These are phyloP conservation scores for Leptocoma aspasia DNA, from an alignment of 2,113 vertebrate species.

Conservation along the genomic window DNA sequence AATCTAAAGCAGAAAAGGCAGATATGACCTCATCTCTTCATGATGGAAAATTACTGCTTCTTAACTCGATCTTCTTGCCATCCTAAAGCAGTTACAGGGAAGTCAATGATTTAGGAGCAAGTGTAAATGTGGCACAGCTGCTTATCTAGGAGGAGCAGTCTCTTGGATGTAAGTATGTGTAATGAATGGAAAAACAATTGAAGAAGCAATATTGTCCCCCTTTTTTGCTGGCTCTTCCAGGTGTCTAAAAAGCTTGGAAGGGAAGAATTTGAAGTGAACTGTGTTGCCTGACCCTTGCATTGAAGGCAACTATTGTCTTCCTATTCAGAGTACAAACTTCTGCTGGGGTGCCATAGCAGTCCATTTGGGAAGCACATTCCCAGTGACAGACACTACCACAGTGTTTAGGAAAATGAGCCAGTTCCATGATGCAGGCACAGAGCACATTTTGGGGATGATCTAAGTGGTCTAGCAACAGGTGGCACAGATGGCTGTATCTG, in stretches of 20 bases:
- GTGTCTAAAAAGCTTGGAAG: background rate
- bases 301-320: background rate
- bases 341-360: background rate
- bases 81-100: background rate
- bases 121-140: background rate
- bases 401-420: background rate
- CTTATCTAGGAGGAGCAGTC: background rate
- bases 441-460: background rate
- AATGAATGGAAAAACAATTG: background rate
- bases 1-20: background rate
- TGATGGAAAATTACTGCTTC: constrained; percentile 5
- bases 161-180: background rate
- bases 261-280: background rate
- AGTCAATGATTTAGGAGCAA: background rate
- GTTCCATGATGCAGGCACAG: fast-evolving
- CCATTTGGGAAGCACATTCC: fast-evolving
- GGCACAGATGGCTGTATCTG: background rate
- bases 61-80: background rate
- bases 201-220: background rate
- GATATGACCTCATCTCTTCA: constrained; percentile 2
- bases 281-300: background rate
- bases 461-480: background rate
- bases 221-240: background rate
- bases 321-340: background rate
- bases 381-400: background rate